Evolutionary conservation across 37 sponge, comb jelly and placozoan genomes (phyloP).

Genomic region (Cladorhizidae sp.): DNA sequence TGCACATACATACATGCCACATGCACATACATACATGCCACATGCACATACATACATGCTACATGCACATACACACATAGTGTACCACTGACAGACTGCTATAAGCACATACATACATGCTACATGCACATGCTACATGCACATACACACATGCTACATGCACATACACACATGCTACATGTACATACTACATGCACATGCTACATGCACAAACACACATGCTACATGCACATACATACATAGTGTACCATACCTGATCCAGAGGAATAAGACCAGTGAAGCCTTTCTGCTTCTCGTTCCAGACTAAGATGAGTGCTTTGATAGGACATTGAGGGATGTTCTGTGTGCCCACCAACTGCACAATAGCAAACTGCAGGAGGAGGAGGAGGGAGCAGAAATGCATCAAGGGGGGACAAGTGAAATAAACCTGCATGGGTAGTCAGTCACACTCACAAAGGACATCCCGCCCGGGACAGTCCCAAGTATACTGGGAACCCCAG

Average conservation of each 20-base stretch:
- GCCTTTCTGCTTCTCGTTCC: constrained; percentile 54
- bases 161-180: too few relatives aligned
- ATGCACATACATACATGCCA: too few relatives aligned
- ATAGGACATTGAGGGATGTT: constrained; percentile 39
- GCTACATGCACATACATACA: background rate
- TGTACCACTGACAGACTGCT: too few relatives aligned
- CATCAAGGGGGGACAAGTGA: background rate
- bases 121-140: background rate
- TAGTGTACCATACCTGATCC: constrained; percentile 54
- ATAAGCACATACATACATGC: too few relatives aligned
- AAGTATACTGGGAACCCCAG: too few relatives aligned
- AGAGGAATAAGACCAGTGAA: constrained; percentile 71
- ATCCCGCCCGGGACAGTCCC: too few relatives aligned
- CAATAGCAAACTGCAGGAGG: constrained; percentile 39
- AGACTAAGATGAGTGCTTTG: constrained; percentile 62
- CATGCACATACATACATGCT: too few relatives aligned
- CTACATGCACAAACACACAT: too few relatives aligned
- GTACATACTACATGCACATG: too few relatives aligned
- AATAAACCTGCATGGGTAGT: background rate
- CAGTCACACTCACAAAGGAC: background rate
- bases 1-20: too few relatives aligned
- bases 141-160: too few relatives aligned
- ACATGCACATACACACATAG: too few relatives aligned
- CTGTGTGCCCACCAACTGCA: constrained; percentile 34
- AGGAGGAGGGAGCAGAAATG: background rate